Percentiles rank a stretch among this genome's conserved stretches.
These are phyloP conservation scores for Ariopsis seemanni DNA, from an alignment of 2,113 vertebrate species.

Conservation along the genomic window DNA sequence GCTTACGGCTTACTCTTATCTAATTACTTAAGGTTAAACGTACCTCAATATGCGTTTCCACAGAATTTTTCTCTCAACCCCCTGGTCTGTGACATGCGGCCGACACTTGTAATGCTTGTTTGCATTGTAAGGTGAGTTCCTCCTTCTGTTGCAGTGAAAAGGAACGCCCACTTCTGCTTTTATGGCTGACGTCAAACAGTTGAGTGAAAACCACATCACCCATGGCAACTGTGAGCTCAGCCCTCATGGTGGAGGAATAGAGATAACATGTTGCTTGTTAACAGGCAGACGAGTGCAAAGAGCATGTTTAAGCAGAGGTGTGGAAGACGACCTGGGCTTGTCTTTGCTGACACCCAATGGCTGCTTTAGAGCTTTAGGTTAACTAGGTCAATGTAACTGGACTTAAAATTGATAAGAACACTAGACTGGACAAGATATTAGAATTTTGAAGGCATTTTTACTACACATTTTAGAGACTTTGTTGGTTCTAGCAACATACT, in stretches of 20 bases:
- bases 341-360: slow-evolving; percentile 46
- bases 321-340: background rate
- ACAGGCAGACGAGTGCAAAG: slow-evolving; percentile 36
- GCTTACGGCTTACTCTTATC: no score
- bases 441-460: background rate
- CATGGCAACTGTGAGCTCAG: slow-evolving; percentile 39
- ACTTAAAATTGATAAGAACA: background rate
- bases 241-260: slow-evolving; percentile 29
- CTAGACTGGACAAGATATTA: background rate
- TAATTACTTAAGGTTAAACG: background rate
- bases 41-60: slow-evolving; percentile 35
- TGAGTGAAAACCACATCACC: slow-evolving; percentile 35
- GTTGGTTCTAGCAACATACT: background rate
- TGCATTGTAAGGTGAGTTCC: slow-evolving; percentile 48
- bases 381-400: background rate
- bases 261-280: slow-evolving; percentile 36
- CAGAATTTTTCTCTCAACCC: slow-evolving; percentile 17
- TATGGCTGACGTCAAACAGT: slow-evolving; percentile 40
- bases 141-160: slow-evolving; percentile 26
- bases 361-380: background rate
- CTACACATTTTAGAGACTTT: background rate
- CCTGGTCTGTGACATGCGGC: slow-evolving; percentile 25
- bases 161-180: slow-evolving; percentile 45
- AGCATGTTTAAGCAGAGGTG: slow-evolving; percentile 22
- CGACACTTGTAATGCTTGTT: slow-evolving; percentile 35